Conservation (phyloP, 2,113 vertebrate genomes). For the Himantopus leucocephalus region DNA sequence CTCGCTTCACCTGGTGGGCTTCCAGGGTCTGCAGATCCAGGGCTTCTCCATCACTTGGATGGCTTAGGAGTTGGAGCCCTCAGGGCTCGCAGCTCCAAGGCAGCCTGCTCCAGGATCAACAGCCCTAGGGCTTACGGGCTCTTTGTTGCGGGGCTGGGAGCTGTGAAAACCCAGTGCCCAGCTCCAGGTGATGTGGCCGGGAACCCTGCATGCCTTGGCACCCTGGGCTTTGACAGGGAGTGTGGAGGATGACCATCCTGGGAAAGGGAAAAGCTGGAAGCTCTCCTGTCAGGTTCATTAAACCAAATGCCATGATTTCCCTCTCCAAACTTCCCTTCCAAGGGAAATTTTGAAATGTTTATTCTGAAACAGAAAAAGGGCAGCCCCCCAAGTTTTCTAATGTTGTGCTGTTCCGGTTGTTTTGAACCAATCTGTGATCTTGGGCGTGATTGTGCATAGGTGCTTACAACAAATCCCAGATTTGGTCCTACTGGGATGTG, state of each 20-base stretch:
- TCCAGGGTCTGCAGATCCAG: background rate
- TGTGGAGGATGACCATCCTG: background rate
- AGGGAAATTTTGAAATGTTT: background rate
- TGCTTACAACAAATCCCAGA: background rate
- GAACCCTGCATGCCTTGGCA: fast-evolving
- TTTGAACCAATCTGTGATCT: background rate
- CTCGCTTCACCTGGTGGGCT: background rate
- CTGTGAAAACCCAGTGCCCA: background rate
- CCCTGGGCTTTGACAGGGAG: background rate
- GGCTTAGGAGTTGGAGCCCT: background rate
- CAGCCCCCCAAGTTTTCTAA: background rate
- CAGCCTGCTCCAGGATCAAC: background rate
- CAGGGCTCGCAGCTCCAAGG: background rate
- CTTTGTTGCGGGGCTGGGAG: background rate
- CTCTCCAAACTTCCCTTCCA: background rate
- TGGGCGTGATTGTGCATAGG: background rate
- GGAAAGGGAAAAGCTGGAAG: background rate
- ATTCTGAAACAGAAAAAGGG: background rate
- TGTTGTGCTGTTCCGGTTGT: background rate
- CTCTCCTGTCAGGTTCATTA: background rate
- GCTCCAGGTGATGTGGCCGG: background rate
- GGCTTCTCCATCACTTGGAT: background rate
- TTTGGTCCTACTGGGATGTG: background rate
- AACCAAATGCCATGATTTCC: background rate
- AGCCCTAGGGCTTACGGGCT: background rate